phyloP scores from a whole-genome alignment of 2,888 invertebrate species.

The Drosophila parthenogenetica region DNA sequence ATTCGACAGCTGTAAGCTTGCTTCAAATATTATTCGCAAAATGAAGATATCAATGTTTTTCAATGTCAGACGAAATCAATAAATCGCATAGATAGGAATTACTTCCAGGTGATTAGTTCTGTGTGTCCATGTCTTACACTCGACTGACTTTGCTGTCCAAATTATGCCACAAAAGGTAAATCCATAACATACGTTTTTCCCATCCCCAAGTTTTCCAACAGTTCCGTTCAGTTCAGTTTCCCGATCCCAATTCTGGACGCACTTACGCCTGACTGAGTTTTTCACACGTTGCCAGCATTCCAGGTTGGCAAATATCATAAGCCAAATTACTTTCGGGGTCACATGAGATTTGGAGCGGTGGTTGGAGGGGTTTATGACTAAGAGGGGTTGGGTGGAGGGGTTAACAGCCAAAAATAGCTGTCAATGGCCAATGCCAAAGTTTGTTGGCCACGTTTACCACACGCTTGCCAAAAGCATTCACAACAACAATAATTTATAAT shows the following conservation, averaged over 20 bases:
- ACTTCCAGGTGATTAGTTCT: conserved; percentile 80
- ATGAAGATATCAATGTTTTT: conserved; percentile 56
- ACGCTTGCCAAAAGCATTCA: conserved; percentile 38
- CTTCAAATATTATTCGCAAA: conserved; percentile 14
- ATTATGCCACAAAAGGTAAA: conserved; percentile 53
- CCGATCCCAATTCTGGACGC: conserved; percentile 49
- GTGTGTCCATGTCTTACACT: conserved; percentile 74
- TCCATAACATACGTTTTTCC: conserved; percentile 45
- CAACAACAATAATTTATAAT: conserved; percentile 71
- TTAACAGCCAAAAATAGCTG: conserved; percentile 63
- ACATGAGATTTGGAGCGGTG: conserved; percentile 22
- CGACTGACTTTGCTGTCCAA: conserved; percentile 59
- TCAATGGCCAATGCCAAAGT: conserved; percentile 75
- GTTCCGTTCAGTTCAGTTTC: background rate
- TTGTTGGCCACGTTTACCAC: conserved; percentile 61
- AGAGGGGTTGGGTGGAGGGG: conserved; percentile 4
- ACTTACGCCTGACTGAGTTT: conserved; percentile 77
- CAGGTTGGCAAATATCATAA: conserved; percentile 62
- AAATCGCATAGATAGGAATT: conserved; percentile 71
- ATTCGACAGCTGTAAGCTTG: conserved; percentile 6
- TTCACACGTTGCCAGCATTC: conserved; percentile 65
- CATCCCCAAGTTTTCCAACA: background rate
- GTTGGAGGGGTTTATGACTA: background rate
- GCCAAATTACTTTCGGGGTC: conserved; percentile 71
- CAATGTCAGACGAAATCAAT: conserved; percentile 79